Evolutionary conservation across 1,140 invertebrate genomes (phyloP).

Genomic region (Trinorchestia longiramus): DNA sequence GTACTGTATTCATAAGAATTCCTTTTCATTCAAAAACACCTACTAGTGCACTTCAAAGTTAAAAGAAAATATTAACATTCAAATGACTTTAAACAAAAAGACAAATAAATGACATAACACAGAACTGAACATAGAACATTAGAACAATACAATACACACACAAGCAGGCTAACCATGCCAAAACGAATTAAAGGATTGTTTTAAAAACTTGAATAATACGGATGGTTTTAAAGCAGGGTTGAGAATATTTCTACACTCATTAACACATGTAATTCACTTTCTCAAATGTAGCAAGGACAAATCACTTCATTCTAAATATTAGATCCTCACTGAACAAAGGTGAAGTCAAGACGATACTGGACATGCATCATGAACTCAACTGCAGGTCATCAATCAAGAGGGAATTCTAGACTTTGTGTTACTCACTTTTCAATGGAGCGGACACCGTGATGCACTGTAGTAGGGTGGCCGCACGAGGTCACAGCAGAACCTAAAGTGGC

Average conservation of each 20-base stretch:
- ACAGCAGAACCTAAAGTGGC: slow-evolving; percentile 89
- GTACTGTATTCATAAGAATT: too few relatives aligned
- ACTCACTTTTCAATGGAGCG: slow-evolving; percentile 84
- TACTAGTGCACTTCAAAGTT: not conserved
- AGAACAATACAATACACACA: not conserved
- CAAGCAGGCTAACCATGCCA: not conserved
- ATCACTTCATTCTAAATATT: not conserved
- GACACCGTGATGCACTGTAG: slow-evolving; percentile 80
- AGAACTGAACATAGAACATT: not conserved
- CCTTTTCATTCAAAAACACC: too few relatives aligned
- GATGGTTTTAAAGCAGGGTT: not conserved
- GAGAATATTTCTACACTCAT: not conserved
- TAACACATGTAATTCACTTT: not conserved
- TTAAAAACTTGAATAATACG: not conserved
- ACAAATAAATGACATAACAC: not conserved
- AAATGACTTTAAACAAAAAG: not conserved
- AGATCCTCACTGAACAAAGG: not conserved
- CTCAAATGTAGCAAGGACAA: not conserved
- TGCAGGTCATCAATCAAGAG: not conserved
- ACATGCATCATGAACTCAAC: not conserved
- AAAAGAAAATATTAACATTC: not conserved
- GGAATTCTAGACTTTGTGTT: not conserved
- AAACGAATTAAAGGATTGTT: not conserved
- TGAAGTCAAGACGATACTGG: not conserved
- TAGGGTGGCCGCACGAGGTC: slow-evolving; percentile 80